Base-by-base conservation (phyloP, 2,888 invertebrate species). In the Leptothorax acervorum region DNA sequence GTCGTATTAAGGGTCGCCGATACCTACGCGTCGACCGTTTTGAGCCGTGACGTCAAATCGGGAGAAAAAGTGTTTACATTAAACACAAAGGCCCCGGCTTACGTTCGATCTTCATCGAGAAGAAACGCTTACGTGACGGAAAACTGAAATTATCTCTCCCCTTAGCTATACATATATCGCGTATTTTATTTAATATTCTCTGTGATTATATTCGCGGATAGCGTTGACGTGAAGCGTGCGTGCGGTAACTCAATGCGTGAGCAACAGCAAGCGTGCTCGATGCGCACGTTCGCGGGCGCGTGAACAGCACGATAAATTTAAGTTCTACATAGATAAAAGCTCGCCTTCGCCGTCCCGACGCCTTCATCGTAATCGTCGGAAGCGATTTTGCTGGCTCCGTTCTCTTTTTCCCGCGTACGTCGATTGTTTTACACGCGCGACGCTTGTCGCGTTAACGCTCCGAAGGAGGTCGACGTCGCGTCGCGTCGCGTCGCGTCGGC, bases 241-340 rank as follows among this genome's bases (percentile, higher is more conserved):
- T 8, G 42, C 45, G 8, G 12, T 31, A 66, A 65, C 15, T 51
- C 65, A 18, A 66, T n/a, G 31, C 12, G 11, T 31, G 68, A 31
- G 31, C 48, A n/a, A 66, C 48, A 31, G 31, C 48, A n/a, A 66
- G 53, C 42, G 42, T 35, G 35, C 35, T 35, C 35, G 35, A 35
- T 35, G 35, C 35, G 35, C 35, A 35, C 35, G 5, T 35, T 35
- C 35, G 35, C 35, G 0, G 5, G 35, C 35, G 35, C 35, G 63
- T 78, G 55, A 68, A 78, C 31, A 55, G 78, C 53, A 78, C 68
- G 45, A 55, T 55, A 78, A 78, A 68, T 79, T 79, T 57, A 70
- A 79, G 55, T 57, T 57, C 3, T 12, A 57, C 45, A 23, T 57
- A 79, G 78, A 35, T 70, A 79, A 70, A 45, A n/a, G 70, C 23